A percentile compares a stretch with the other conserved stretches of the same genome.
Conservation (phyloP, 2,888 invertebrate species). For the Dynastes hyllus region DNA sequence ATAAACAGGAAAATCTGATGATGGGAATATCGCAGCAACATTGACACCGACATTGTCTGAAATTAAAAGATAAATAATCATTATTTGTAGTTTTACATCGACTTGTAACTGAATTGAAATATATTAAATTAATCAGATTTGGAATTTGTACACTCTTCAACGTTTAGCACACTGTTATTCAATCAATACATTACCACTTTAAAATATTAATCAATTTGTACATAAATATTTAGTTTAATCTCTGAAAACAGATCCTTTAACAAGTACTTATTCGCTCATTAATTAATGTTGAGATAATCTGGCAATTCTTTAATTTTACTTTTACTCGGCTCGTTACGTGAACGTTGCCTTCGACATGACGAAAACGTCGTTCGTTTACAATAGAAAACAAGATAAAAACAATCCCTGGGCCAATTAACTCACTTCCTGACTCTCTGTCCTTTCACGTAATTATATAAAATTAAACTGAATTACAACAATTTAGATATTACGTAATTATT, state of each 20-base stretch:
- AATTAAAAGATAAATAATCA: conserved; percentile 70
- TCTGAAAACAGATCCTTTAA: not conserved
- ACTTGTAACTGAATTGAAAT: too few relatives aligned
- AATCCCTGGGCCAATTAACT: conserved; percentile 25
- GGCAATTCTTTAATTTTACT: conserved; percentile 9
- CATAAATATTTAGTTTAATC: too few relatives aligned
- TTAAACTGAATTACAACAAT: conserved; percentile 35
- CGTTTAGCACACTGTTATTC: too few relatives aligned
- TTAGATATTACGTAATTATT: conserved; percentile 24
- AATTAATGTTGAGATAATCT: conserved; percentile 30
- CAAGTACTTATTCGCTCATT: not conserved
- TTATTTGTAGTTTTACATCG: not conserved
- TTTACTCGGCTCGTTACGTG: conserved; percentile 10
- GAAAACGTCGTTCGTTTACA: conserved; percentile 29
- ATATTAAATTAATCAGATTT: too few relatives aligned
- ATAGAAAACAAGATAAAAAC: conserved; percentile 31
- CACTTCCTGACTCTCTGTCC: conserved; percentile 16
- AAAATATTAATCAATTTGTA: too few relatives aligned
- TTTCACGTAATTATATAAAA: conserved; percentile 35
- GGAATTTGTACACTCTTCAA: too few relatives aligned
- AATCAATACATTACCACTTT: too few relatives aligned
- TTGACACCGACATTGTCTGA: conserved; percentile 98
- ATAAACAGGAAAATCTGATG: conserved; percentile 99
- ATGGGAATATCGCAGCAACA: conserved; percentile 98
- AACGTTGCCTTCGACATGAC: conserved; percentile 8